These are phyloP conservation scores for Fragum sueziense DNA, from an alignment of 2,888 invertebrate species.

Conservation along the genomic window DNA sequence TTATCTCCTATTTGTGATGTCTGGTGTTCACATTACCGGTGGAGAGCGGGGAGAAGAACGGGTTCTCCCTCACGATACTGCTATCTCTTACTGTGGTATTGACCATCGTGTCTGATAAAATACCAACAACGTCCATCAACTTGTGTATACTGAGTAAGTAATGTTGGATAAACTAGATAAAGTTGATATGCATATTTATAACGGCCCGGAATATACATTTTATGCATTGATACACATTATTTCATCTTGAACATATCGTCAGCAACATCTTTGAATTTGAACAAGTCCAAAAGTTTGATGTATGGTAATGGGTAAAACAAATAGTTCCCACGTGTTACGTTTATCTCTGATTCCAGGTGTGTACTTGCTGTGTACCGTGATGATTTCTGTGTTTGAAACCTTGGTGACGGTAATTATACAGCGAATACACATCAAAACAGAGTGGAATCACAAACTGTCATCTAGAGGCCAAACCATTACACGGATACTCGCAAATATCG, in stretches of 20 bases:
- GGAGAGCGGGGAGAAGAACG: slow-evolving; percentile 52
- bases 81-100: slow-evolving; percentile 49
- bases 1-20: slow-evolving; percentile 33
- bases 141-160: slow-evolving; percentile 50
- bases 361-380: neutral
- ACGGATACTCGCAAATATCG: neutral
- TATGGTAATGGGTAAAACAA: too few species aligned
- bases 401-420: neutral
- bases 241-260: too few species aligned
- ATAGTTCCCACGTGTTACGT: too few species aligned
- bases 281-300: too few species aligned
- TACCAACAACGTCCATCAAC: slow-evolving; percentile 48
- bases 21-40: slow-evolving; percentile 50
- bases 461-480: neutral
- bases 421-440: neutral
- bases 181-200: too few species aligned
- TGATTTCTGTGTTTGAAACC: neutral
- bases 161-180: too few species aligned
- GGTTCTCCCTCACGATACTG: slow-evolving; percentile 49
- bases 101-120: slow-evolving; percentile 44
- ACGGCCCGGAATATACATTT: too few species aligned
- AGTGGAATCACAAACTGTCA: neutral
- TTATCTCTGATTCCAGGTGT: slow-evolving; percentile 14
- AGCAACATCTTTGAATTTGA: too few species aligned
- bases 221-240: too few species aligned